Conservation (phyloP, 2,113 vertebrate genomes). For the Ictidomys tridecemlineatus region DNA sequence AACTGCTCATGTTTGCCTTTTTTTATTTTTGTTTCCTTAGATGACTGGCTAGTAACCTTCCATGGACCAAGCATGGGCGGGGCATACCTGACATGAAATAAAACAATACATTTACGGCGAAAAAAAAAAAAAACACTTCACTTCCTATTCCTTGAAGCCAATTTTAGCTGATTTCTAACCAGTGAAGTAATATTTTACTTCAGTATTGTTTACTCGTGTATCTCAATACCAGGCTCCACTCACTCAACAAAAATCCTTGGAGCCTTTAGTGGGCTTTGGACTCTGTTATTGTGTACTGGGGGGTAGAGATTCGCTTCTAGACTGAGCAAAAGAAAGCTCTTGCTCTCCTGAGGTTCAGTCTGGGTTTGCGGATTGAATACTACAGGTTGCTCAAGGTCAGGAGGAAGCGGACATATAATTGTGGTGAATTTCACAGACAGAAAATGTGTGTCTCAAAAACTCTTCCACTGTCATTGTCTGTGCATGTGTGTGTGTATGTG, state of each 20-base stretch:
- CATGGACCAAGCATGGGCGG: background rate
- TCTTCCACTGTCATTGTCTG: background rate
- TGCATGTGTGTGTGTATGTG: background rate
- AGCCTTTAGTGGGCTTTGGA: background rate
- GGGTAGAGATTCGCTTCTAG: background rate
- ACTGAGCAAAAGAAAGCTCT: background rate
- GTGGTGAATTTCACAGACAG: slow-evolving; percentile 3
- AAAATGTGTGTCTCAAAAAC: background rate
- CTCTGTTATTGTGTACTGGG: background rate
- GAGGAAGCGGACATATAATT: background rate
- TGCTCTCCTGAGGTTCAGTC: background rate
- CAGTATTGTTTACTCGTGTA: background rate
- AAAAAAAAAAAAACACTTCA: background rate
- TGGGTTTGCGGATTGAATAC: background rate
- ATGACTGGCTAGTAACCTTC: background rate
- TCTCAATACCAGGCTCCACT: background rate
- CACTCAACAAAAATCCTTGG: background rate
- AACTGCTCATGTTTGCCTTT: background rate
- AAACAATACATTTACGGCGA: background rate
- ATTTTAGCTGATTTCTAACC: background rate
- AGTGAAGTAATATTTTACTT: background rate
- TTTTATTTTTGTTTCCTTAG: slow-evolving; percentile 41
- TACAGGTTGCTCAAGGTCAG: background rate
- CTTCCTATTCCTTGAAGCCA: background rate
- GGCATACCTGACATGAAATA: background rate